phyloP scores from a whole-genome alignment of 1,140 invertebrate species.

The Papilio glaucus region DNA sequence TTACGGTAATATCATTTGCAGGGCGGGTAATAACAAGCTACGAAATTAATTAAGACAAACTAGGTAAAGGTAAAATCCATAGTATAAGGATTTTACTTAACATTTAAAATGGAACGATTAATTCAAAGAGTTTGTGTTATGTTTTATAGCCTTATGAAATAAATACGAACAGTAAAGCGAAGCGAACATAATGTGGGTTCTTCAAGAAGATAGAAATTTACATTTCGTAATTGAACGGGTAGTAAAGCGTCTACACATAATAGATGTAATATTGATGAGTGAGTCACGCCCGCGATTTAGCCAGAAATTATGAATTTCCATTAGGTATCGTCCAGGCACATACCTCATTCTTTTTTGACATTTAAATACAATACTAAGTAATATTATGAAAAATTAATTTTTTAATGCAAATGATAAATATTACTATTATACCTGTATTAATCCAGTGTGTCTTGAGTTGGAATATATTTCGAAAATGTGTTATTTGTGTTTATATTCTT shows the following conservation, averaged over 20 bases:
- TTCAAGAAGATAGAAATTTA: constrained; percentile 13
- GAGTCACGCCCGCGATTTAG: not conserved
- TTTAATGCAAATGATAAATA: too few relatives aligned
- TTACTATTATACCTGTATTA: too few relatives aligned
- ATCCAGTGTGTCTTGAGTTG: too few relatives aligned
- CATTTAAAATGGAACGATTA: not conserved
- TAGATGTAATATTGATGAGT: not conserved
- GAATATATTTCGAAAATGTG: too few relatives aligned
- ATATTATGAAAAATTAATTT: too few relatives aligned
- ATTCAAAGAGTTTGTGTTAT: not conserved
- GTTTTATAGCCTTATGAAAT: not conserved
- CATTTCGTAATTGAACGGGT: constrained; percentile 18
- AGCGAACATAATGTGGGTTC: constrained; percentile 10
- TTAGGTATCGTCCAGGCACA: not conserved
- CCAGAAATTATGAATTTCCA: not conserved
- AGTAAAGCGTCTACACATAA: constrained; percentile 1
- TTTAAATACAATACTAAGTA: too few relatives aligned
- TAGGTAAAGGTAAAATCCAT: not conserved
- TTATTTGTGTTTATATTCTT: too few relatives aligned
- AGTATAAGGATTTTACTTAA: not conserved
- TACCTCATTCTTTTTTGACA: too few relatives aligned
- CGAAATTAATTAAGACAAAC: too few relatives aligned
- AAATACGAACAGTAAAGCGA: constrained; percentile 11
- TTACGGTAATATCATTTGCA: too few relatives aligned
- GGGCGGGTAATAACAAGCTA: too few relatives aligned